Conservation (phyloP, 2,797 vertebrate species). For the Typhlichthys eigenmanni region DNA sequence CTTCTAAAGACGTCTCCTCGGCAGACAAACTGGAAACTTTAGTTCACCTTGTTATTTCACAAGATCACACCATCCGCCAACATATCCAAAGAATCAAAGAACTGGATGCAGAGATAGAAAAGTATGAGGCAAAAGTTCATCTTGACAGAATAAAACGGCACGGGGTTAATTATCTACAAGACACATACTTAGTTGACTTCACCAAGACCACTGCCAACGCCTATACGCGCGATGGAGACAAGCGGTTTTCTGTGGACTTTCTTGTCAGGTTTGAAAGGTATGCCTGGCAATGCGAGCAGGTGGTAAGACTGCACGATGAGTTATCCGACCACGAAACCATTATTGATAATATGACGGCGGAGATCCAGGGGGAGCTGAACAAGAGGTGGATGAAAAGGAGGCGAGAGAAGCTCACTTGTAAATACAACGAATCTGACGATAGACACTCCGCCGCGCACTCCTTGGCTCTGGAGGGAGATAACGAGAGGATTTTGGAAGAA, state of each 20-base stretch:
- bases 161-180: conserved; percentile 93
- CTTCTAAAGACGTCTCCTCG: conserved; percentile 68
- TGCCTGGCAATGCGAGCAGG: conserved; percentile 78
- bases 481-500: conserved; percentile 78
- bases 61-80: conserved; percentile 94
- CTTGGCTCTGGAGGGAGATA: conserved; percentile 25
- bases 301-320: conserved; percentile 83
- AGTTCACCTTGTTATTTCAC: conserved; percentile 91
- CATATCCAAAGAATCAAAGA: conserved; percentile 89
- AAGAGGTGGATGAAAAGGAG: conserved; percentile 89
- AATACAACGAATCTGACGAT: conserved; percentile 58
- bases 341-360: conserved; percentile 78
- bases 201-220: conserved; percentile 34
- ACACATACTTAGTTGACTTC: conserved; percentile 85
- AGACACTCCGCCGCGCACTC: conserved; percentile 17
- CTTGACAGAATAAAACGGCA: conserved; percentile 86
- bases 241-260: conserved; percentile 32
- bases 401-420: conserved; percentile 74
- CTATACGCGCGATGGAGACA: conserved; percentile 14
- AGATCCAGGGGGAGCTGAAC: conserved; percentile 92
- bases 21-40: conserved; percentile 90
- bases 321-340: conserved; percentile 83
- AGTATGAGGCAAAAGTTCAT: conserved; percentile 87
- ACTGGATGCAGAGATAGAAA: conserved; percentile 90
- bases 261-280: conserved; percentile 78